These are phyloP conservation scores for Mobula birostris DNA, from an alignment of 2,113 vertebrate species.

Conservation along the genomic window DNA sequence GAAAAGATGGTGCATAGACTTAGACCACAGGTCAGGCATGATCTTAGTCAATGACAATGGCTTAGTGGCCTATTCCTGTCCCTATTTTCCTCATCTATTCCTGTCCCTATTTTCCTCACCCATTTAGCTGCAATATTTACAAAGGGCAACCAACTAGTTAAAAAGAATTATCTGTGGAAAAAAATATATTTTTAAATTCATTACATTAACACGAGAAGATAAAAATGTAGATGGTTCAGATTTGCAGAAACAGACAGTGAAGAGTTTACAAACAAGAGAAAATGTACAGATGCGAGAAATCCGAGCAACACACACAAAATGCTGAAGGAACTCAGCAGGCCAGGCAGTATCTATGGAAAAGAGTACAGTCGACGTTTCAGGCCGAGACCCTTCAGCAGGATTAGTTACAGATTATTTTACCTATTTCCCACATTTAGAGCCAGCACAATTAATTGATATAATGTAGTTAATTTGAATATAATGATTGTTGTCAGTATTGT, in stretches of 20 bases:
- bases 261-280: not conserved
- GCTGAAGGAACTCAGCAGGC: too few relatives aligned
- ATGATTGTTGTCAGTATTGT: not conserved
- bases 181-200: not conserved
- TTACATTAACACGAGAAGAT: not conserved
- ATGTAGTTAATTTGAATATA: not conserved
- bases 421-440: not conserved
- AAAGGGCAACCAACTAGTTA: not conserved
- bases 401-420: constrained; percentile 16
- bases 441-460: not conserved
- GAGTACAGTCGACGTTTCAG: too few relatives aligned
- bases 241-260: not conserved
- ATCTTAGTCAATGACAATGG: too few relatives aligned
- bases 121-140: too few relatives aligned
- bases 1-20: too few relatives aligned
- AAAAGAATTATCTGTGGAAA: not conserved
- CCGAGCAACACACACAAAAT: too few relatives aligned
- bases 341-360: too few relatives aligned
- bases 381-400: not conserved
- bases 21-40: not conserved
- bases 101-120: not conserved
- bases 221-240: not conserved
- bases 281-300: too few relatives aligned
- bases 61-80: too few relatives aligned
- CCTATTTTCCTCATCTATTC: not conserved